These are phyloP conservation scores for Lamellibrachia luymesi DNA, from an alignment of 1,140 invertebrate species.

Conservation along the genomic window DNA sequence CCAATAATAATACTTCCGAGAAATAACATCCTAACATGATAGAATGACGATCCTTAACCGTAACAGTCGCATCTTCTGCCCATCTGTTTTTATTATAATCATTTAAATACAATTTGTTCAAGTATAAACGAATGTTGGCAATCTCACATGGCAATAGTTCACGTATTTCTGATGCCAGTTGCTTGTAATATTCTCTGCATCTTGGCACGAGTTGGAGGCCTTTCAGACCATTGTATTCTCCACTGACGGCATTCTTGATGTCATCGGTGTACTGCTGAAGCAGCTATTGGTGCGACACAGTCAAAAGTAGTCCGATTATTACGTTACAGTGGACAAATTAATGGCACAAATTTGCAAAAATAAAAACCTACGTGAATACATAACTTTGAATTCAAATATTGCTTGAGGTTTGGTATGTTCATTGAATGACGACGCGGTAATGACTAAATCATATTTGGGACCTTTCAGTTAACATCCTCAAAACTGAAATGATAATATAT, in stretches of 20 bases:
- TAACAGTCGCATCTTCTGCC: background rate
- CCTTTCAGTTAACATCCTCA: too few species aligned
- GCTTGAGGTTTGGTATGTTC: too few species aligned
- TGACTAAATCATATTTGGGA: too few species aligned
- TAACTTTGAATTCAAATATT: too few species aligned
- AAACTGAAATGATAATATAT: too few species aligned
- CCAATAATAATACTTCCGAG: too few species aligned
- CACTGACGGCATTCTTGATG: background rate
- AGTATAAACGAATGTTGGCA: background rate
- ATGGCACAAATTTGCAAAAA: background rate
- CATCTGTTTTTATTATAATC: too few species aligned
- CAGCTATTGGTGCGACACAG: background rate
- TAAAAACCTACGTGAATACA: too few species aligned
- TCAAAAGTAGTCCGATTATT: background rate
- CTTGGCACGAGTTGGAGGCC: background rate
- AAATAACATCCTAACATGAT: too few species aligned
- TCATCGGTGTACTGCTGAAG: background rate
- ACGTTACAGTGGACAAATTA: too few species aligned
- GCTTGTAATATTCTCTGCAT: background rate
- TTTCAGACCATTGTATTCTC: background rate
- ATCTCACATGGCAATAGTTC: background rate
- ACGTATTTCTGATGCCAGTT: background rate
- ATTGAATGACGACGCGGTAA: too few species aligned
- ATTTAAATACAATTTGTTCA: background rate
- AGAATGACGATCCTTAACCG: background rate